Percentiles rank a stretch among this genome's conserved stretches.
phyloP scores from a whole-genome alignment of 2,797 vertebrate species.

The Garrulus glandarius region DNA sequence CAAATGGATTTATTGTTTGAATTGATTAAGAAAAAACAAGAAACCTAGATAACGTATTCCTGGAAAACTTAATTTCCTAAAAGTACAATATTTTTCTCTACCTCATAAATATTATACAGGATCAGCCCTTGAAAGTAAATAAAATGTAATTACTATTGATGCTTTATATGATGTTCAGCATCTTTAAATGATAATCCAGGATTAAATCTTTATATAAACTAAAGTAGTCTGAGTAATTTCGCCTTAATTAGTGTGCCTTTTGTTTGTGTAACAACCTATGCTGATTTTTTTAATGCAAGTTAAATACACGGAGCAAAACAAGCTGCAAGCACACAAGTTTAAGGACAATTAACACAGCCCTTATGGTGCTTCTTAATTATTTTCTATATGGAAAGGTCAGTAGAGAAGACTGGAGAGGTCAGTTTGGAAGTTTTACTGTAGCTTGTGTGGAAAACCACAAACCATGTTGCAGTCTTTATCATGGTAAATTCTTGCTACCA shows the following conservation, averaged over 20 bases:
- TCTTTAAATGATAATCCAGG: conserved; percentile 32
- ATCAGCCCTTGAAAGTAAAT: conserved; percentile 44
- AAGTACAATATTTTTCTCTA: conserved; percentile 38
- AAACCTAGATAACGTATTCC: background rate
- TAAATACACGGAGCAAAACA: background rate
- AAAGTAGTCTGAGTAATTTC: conserved; percentile 26
- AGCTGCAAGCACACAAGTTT: background rate
- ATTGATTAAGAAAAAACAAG: background rate
- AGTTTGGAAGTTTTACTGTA: conserved; percentile 53
- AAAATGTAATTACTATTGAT: conserved; percentile 64
- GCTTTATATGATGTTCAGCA: conserved; percentile 26
- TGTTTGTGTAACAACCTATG: conserved; percentile 11
- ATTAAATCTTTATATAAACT: conserved; percentile 50
- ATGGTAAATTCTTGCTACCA: conserved; percentile 33
- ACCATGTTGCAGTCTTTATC: background rate
- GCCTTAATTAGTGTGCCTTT: conserved; percentile 40
- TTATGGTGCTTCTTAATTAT: background rate
- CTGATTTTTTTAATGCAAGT: conserved; percentile 6
- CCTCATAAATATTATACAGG: conserved; percentile 31
- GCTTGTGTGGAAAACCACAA: background rate
- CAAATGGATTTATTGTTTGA: background rate
- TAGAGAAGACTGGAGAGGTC: conserved; percentile 27
- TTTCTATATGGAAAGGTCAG: conserved; percentile 41
- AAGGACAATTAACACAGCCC: background rate
- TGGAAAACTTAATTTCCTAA: conserved; percentile 21